Evolutionary conservation across 2,113 vertebrate species (phyloP).

Genomic region (Pluvianellus socialis): DNA sequence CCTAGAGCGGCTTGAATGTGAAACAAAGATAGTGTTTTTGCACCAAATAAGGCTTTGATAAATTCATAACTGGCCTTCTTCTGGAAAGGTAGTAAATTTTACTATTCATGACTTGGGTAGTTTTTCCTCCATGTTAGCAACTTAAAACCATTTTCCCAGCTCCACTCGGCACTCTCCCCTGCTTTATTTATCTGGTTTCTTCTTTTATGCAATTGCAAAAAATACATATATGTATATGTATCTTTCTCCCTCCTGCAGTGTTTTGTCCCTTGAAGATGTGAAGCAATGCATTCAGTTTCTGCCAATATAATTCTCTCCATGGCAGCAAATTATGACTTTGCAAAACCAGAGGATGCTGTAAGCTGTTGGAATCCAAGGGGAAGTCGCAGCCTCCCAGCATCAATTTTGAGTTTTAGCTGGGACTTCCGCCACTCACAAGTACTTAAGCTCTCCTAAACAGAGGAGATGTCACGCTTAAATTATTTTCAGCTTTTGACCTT

Average conservation of each 20-base stretch:
- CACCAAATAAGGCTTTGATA: not conserved
- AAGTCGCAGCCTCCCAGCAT: not conserved
- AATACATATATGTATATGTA: not conserved
- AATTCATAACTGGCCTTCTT: not conserved
- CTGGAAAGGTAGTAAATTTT: not conserved
- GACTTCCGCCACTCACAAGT: not conserved
- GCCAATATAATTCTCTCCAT: constrained; percentile 50
- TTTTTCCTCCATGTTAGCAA: not conserved
- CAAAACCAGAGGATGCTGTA: constrained; percentile 24
- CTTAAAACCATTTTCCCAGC: not conserved
- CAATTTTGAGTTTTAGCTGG: constrained; percentile 7
- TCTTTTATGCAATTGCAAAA: constrained; percentile 48
- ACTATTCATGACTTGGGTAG: not conserved
- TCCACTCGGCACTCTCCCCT: not conserved
- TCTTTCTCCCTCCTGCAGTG: constrained; percentile 40
- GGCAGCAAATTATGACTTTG: constrained; percentile 46
- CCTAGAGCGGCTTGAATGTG: not conserved
- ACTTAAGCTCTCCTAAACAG: not conserved
- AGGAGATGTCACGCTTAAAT: constrained; percentile 13
- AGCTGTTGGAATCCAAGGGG: not conserved
- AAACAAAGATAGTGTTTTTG: not conserved
- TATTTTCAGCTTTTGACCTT: constrained; percentile 46
- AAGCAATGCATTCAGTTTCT: constrained; percentile 40
- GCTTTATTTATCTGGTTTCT: constrained; percentile 39
- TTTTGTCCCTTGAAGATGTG: constrained; percentile 63